Base-by-base conservation (phyloP, 2,113 vertebrate genomes). In the Turdus rufiventris region DNA sequence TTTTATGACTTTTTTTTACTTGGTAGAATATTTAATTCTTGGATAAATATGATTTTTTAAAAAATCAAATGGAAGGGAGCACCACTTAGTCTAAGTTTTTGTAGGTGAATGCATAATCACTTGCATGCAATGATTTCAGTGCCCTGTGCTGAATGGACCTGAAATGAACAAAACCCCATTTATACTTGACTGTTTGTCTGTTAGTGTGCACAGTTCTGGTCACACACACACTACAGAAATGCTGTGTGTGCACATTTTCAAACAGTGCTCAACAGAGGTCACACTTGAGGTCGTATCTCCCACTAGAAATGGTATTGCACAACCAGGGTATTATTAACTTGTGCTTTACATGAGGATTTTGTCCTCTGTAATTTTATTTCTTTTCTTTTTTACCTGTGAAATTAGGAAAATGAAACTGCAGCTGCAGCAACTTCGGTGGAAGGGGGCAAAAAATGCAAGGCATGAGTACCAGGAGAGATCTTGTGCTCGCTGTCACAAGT, bases 401-500 rank as follows among this genome's bases (percentile, higher is more conserved):
- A 31, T 28, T 97, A 99, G 99, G 97, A 99, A 97, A 88, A 97
- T 99, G 97, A 99, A 98, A 80, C 53, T 89, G 2, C 98, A 98
- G 28, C 95, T 99, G 75, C 99, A 99, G 93, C 98, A 99, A 4
- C 97, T 99, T 19, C 95, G 98, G 1, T 98, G 98, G 94, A 98
- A 94, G 58, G 98, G 98, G 4, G 83, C 97, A 7, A 98, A 97
- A 97, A 97, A 45, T 7, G 42, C 25, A 2, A 56, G 80, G 81
- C 93, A 48, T 4, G 98, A 98, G 51, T 97, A 97, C 81, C 91
- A 68, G 13, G 97, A 98, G 93, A 96, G 97, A 56, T 97, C 89
- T 2, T 99, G 99, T 3, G 99, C 99, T 14, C 98, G 98, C 65
- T 99, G 99, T 76, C 98, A 97, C 94, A 97, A 96, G 45, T 54